Evolutionary conservation across 2,113 vertebrate genomes (phyloP).

Genomic region (Myxocyprinus asiaticus): DNA sequence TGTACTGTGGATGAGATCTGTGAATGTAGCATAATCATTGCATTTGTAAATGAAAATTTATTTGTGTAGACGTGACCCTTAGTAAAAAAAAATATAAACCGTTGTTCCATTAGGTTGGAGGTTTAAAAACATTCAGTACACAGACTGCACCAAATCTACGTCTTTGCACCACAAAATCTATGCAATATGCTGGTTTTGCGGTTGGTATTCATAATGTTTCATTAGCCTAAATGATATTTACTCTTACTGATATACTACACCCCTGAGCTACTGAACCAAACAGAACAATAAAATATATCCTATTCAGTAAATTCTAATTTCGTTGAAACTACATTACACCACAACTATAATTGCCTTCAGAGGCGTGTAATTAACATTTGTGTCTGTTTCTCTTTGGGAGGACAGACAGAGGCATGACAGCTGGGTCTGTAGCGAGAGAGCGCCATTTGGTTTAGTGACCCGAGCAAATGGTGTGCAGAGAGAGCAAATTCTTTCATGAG

Average conservation of each 20-base stretch:
- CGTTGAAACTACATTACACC: slow-evolving; percentile 40
- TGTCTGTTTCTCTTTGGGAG: slow-evolving; percentile 32
- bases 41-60: too few relatives aligned
- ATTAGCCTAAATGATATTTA: slow-evolving; percentile 3
- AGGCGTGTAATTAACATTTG: slow-evolving; percentile 35
- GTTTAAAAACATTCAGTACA: too few relatives aligned
- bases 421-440: slow-evolving; percentile 64
- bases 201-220: slow-evolving; percentile 8
- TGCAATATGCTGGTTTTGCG: not conserved
- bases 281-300: slow-evolving; percentile 12
- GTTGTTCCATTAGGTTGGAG: too few relatives aligned
- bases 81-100: too few relatives aligned
- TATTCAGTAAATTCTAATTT: slow-evolving; percentile 38
- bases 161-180: not conserved
- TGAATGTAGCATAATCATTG: too few relatives aligned
- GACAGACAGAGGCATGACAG: slow-evolving; percentile 60
- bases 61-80: too few relatives aligned
- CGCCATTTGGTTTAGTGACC: slow-evolving; percentile 61
- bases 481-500: slow-evolving; percentile 58
- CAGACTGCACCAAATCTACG: too few relatives aligned
- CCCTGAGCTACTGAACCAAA: not conserved
- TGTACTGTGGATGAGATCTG: too few relatives aligned
- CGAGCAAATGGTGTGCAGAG: slow-evolving; percentile 67
- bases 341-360: not conserved
- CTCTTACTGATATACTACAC: not conserved